Percentiles rank a stretch among this genome's conserved stretches.
These are phyloP conservation scores for Azorinus chamasolen DNA, from an alignment of 2,888 invertebrate species.

Conservation along the genomic window DNA sequence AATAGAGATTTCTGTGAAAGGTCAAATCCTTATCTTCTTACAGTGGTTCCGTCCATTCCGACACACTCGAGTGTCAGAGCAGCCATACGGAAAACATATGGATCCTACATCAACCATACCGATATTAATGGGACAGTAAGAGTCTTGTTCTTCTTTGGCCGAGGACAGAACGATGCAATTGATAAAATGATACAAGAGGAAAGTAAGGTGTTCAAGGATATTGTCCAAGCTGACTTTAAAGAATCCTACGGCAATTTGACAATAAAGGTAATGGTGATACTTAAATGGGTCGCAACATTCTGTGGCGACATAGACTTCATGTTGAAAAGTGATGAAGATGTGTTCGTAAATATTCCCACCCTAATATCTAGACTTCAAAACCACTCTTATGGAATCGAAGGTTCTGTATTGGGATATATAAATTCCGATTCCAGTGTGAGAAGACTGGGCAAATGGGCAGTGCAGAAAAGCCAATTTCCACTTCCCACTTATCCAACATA, in stretches of 20 bases:
- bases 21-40: slow-evolving; percentile 57
- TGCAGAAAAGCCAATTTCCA: slow-evolving; percentile 59
- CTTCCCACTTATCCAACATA: slow-evolving; percentile 69
- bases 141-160: slow-evolving; percentile 68
- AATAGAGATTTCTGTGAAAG: slow-evolving; percentile 48
- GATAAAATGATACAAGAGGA: slow-evolving; percentile 43
- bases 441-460: slow-evolving; percentile 71
- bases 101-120: slow-evolving; percentile 42
- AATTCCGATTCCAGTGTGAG: slow-evolving; percentile 47
- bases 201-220: slow-evolving; percentile 52
- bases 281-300: slow-evolving; percentile 60
- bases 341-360: slow-evolving; percentile 61
- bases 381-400: slow-evolving; percentile 40
- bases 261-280: slow-evolving; percentile 62
- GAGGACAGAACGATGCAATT: slow-evolving; percentile 6
- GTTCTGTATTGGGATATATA: slow-evolving; percentile 62
- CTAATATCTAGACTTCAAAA: slow-evolving; percentile 41
- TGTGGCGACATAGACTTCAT: slow-evolving; percentile 61
- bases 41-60: slow-evolving; percentile 67
- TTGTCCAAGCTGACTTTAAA: slow-evolving; percentile 62
- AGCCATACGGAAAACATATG: slow-evolving; percentile 70
- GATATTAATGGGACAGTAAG: slow-evolving; percentile 20
- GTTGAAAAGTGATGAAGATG: slow-evolving; percentile 69
- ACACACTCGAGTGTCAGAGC: slow-evolving; percentile 55
- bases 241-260: slow-evolving; percentile 68